Evolutionary conservation across 2,113 vertebrate species (phyloP), one percentile per base, ranked within the genome.

Genomic region (Cyrtonyx montezumae): DNA sequence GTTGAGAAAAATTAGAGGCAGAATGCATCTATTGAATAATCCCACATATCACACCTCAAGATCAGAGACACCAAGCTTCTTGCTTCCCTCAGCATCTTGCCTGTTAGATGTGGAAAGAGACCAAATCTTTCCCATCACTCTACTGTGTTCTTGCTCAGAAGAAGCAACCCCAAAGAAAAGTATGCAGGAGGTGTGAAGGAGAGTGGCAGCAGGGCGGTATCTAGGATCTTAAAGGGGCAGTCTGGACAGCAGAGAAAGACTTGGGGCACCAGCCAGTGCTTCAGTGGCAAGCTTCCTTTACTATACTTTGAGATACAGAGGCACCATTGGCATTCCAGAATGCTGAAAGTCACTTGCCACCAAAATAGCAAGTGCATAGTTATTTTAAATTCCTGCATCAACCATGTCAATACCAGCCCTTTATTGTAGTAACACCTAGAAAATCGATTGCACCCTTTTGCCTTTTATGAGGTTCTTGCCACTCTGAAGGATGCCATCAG

Each of bases 401-500:
- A n/a, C 62, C 8, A 10, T n/a, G 14, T 16, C 49, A 25, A 20
- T 61, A 53, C 17, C 19, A 53, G 14, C 40, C 21, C 42, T 53
- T 66, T 34, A 42, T 49, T 23, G 37, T 30, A 45, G 32, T 32
- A 56, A 59, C 14, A 23, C 6, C 40, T 67, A 23, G 53, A 21
- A 48, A 79, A 53, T 12, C 4, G 12, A 28, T 75, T 58, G 43
- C 37, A 63, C 20, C 10, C 32, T 20, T 62, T 30, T 63, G 66
- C n/a, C 9, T 59, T 68, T 48, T 36, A 17, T 8, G 32, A 48
- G 3, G 32, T 51, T 84, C 45, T 46, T 37, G 13, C 25, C 2
- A 1, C 21, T 10, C 5, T 30, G 18, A 42, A 16, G 32, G 23
- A 3, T 42, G 56, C n/a, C 3, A 26, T 45, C 2, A 0, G 30